phyloP scores from a whole-genome alignment of 1,140 invertebrate species.

The Papilio polytes region DNA sequence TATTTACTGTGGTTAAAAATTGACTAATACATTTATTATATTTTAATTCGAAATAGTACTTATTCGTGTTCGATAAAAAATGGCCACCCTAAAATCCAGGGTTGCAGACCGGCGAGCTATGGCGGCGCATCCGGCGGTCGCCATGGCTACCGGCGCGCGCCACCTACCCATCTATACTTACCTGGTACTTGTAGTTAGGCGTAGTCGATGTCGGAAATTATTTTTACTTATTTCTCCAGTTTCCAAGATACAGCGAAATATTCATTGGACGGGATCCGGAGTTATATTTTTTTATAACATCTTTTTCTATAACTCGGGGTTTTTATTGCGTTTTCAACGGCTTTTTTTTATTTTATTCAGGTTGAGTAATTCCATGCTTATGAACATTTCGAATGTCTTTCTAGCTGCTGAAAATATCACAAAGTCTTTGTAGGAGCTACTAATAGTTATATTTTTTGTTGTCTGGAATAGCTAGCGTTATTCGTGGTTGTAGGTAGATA shows the following conservation, averaged over 20 bases:
- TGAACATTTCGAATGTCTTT: not conserved
- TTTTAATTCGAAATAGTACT: not conserved
- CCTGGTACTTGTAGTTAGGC: constrained; percentile 48
- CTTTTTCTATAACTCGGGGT: constrained; percentile 8
- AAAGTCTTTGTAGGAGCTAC: not conserved
- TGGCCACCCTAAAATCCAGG: constrained; percentile 60
- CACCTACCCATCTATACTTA: constrained; percentile 49
- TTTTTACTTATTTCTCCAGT: constrained; percentile 31
- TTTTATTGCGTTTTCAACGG: not conserved
- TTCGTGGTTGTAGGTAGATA: not conserved
- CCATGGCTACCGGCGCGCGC: constrained; percentile 64
- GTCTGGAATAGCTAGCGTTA: not conserved
- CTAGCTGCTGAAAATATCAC: too few species aligned
- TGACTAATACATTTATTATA: too few species aligned
- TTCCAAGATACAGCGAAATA: constrained; percentile 17
- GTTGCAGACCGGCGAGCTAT: constrained; percentile 52
- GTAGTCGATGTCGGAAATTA: not conserved
- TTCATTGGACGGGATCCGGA: not conserved
- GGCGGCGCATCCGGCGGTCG: constrained; percentile 69
- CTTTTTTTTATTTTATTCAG: not conserved
- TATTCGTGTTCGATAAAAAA: not conserved
- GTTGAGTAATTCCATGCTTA: not conserved
- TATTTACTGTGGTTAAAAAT: too few species aligned
- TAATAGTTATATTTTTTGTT: too few species aligned
- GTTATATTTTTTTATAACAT: constrained; percentile 7